phyloP scores from a whole-genome alignment of 2,797 vertebrate genomes.

The Tapera naevia region DNA sequence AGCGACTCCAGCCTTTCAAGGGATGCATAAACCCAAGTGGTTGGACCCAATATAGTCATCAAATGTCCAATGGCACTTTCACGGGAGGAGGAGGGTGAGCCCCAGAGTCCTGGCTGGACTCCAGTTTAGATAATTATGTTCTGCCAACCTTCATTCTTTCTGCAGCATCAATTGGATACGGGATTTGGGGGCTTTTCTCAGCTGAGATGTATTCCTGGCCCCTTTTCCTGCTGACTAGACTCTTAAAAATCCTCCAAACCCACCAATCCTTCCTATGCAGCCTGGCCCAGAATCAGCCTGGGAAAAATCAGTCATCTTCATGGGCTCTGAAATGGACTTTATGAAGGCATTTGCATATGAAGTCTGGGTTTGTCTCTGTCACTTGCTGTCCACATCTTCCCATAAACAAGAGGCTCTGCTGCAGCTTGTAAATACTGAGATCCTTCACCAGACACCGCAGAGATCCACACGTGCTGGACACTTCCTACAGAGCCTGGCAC shows the following conservation, averaged over 20 bases:
- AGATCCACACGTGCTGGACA: not conserved
- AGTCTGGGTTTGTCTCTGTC: not conserved
- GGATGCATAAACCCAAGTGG: not conserved
- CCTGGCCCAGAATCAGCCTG: not conserved
- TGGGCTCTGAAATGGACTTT: not conserved
- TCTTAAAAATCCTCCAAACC: not conserved
- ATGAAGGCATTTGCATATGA: not conserved
- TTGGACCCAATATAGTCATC: not conserved
- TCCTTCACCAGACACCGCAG: not conserved
- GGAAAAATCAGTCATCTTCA: not conserved
- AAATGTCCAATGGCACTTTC: not conserved
- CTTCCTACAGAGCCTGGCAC: not conserved
- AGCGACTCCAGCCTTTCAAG: not conserved
- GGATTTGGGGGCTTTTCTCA: not conserved
- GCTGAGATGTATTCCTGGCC: not conserved
- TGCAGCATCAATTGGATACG: not conserved
- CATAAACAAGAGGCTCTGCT: not conserved
- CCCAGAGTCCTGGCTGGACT: not conserved
- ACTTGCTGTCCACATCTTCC: not conserved
- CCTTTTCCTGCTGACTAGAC: not conserved
- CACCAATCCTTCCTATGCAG: not conserved
- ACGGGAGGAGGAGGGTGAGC: not conserved
- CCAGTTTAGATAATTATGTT: not conserved
- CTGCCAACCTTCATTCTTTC: not conserved
- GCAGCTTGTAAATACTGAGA: not conserved